phyloP scores from a whole-genome alignment of 1,140 invertebrate species.

The Melitaea cinxia region DNA sequence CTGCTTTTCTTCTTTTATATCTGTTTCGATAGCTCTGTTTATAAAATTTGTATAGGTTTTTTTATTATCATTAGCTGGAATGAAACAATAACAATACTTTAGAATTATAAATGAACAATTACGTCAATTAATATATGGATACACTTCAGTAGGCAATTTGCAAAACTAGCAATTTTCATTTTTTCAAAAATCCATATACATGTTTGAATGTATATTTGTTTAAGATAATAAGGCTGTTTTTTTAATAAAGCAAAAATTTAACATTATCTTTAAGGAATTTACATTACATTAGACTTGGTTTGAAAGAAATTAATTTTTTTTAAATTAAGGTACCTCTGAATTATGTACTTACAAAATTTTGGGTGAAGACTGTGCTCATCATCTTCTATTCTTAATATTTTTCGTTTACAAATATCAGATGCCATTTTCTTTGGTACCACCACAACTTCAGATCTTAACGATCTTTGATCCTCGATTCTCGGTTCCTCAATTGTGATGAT shows the following conservation, averaged over 20 bases:
- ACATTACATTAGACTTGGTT: too few relatives aligned
- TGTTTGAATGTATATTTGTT: too few relatives aligned
- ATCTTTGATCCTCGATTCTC: slow-evolving; percentile 44
- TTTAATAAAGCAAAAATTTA: too few relatives aligned
- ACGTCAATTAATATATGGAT: neutral
- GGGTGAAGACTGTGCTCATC: slow-evolving; percentile 48
- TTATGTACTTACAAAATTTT: slow-evolving; percentile 54
- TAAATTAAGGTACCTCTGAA: neutral
- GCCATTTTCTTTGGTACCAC: slow-evolving; percentile 44
- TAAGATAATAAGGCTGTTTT: too few relatives aligned
- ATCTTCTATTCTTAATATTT: slow-evolving; percentile 67
- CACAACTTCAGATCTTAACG: slow-evolving; percentile 47
- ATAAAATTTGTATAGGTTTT: slow-evolving; percentile 40
- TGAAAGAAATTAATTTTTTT: too few relatives aligned
- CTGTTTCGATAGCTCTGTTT: slow-evolving; percentile 44
- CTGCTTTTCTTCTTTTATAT: slow-evolving; percentile 45
- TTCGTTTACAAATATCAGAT: slow-evolving; percentile 51
- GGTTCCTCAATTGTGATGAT: slow-evolving; percentile 60
- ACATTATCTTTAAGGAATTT: too few relatives aligned
- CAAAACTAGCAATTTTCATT: too few relatives aligned
- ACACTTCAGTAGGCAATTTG: too few relatives aligned
- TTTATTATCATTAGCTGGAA: slow-evolving; percentile 44
- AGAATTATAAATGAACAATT: slow-evolving; percentile 3
- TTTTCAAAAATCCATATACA: too few relatives aligned
- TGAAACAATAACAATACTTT: neutral